Conservation (phyloP, 2,113 vertebrate species). For the Tachysurus vachellii region DNA sequence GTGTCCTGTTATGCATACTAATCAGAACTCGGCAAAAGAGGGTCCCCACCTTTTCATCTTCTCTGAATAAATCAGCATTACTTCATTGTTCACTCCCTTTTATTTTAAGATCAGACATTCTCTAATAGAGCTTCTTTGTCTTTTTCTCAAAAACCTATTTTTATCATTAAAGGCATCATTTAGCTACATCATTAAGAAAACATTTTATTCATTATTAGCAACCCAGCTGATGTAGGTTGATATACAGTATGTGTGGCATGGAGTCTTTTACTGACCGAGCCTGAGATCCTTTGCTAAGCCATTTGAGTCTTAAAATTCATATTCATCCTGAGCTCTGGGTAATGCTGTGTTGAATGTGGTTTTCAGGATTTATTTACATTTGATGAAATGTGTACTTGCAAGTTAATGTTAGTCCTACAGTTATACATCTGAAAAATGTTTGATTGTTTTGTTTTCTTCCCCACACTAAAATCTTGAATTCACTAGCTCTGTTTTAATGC, state of each 20-base stretch:
- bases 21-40: slow-evolving; percentile 33
- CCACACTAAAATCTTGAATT: neutral
- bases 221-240: neutral
- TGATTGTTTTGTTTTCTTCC: neutral
- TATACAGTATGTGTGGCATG: neutral
- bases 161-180: neutral
- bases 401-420: neutral
- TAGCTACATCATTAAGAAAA: neutral
- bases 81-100: neutral
- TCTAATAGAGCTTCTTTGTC: neutral
- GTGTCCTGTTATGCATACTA: slow-evolving; percentile 39
- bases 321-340: neutral
- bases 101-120: neutral
- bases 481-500: neutral
- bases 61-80: slow-evolving; percentile 22
- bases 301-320: neutral
- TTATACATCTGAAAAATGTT: neutral
- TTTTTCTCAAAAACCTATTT: neutral
- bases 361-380: neutral
- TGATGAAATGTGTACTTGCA: neutral
- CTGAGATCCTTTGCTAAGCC: neutral
- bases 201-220: neutral
- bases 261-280: neutral
- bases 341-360: neutral
- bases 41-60: slow-evolving; percentile 18